phyloP scores from a whole-genome alignment of 2,113 vertebrate species.

The Myotis lucifugus region DNA sequence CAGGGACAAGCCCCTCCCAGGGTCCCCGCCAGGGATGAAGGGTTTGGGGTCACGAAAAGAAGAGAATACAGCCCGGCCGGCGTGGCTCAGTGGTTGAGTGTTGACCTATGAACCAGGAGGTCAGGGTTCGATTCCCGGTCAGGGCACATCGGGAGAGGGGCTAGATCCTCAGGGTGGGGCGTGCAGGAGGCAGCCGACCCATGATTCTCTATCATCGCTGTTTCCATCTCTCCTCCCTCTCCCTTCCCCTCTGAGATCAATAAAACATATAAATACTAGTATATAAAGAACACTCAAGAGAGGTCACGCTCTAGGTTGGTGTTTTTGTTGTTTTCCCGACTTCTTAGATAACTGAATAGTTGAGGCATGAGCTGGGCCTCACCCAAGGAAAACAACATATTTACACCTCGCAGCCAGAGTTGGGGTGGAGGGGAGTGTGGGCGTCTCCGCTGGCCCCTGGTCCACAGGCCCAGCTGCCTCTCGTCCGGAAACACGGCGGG shows the following conservation, averaged over 20 bases:
- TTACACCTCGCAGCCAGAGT: not conserved
- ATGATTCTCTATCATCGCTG: no score
- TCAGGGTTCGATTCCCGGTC: no score
- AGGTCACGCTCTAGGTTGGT: rapidly evolving
- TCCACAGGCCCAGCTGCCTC: not conserved
- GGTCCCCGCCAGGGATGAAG: not conserved
- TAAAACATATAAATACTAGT: no score
- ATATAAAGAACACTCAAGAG: rapidly evolving
- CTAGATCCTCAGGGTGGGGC: no score
- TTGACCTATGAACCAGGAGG: no score
- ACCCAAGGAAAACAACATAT: rapidly evolving
- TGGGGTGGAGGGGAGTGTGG: rapidly evolving
- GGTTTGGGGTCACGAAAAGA: rapidly evolving
- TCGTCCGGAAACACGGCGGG: not conserved
- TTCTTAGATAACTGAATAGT: not conserved
- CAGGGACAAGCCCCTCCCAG: not conserved
- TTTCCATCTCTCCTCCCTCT: no score
- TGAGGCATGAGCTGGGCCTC: not conserved
- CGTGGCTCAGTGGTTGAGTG: no score
- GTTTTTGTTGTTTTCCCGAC: not conserved
- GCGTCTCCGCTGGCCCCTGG: not conserved
- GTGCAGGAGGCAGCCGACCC: no score
- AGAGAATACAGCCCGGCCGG: no score
- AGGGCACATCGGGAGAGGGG: no score
- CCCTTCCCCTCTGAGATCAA: no score